Base-by-base conservation (phyloP, 2,797 vertebrate species). In the Euphonia xanthogaster region DNA sequence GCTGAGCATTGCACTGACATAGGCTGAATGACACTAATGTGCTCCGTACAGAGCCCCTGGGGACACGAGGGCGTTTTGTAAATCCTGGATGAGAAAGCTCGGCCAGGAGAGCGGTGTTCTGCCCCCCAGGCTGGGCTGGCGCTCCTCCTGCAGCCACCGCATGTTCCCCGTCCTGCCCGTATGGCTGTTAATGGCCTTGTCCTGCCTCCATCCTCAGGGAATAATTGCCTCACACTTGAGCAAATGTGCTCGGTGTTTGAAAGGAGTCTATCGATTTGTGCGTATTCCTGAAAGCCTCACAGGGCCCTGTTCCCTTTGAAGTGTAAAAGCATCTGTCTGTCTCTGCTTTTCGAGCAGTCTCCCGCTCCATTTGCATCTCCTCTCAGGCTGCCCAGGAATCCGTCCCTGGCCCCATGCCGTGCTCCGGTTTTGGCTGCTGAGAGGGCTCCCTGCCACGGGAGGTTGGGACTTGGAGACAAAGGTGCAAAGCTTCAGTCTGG, bases 181-280 rank as follows among this genome's bases (percentile, higher is more conserved):
- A 66, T 91, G 95, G 67, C 87, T 68, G 73, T 76, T 94, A 86
- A 95, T 86, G 92, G 94, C 77, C 83, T 94, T 60, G 86, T 84
- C 93, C 83, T 93, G 88, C 85, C 73, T 80, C 61, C 73, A 8
- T 93, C 95, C 92, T 58, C 79, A 7, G 90, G 86, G 88, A 95
- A 81, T 94, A 86, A 93, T 93, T 96, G 90, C 92, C 83, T 91
- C 94, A 91, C 93, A 91, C 90, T 94, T 86, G 93, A 95, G 94
- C 95, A 97, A 97, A 97, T 95, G 95, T 75, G 90, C 93, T 90
- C 33, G 42, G 79, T 65, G 88, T 94, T 96, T 95, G 81, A 95
- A 95, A 95, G 94, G 94, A 88, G 88, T 72, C 93, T 88, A 84
- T 96, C 73, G 90, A 95, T 95, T n/a, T 53, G 54, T 80, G 61